phyloP scores from a whole-genome alignment of 1,140 invertebrate species.

The Orchesella cincta region DNA sequence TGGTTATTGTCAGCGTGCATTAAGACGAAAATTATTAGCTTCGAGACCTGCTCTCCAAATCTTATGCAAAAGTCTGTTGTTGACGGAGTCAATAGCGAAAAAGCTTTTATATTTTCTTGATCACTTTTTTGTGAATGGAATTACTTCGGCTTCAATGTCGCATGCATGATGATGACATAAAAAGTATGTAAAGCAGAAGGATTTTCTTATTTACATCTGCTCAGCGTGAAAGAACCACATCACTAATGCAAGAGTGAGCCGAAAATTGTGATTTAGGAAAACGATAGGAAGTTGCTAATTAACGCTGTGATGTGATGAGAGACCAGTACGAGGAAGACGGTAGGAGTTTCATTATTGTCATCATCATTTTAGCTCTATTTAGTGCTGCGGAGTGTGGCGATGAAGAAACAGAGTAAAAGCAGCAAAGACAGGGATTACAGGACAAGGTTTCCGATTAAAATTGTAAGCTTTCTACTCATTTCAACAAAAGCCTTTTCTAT shows the following conservation, averaged over 20 bases:
- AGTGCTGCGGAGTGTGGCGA: no score
- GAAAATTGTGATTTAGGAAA: slow-evolving; percentile 12
- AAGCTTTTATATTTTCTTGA: not conserved
- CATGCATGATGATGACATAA: not conserved
- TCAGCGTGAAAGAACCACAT: slow-evolving; percentile 21
- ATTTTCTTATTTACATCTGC: slow-evolving; percentile 3
- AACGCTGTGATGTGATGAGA: not conserved
- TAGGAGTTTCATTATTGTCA: no score
- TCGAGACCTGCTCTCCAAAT: not conserved
- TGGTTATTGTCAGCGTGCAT: not conserved
- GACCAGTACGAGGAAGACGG: no score
- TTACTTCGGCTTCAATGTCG: not conserved
- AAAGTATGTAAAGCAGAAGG: not conserved
- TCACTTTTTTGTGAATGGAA: not conserved
- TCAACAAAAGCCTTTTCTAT: no score
- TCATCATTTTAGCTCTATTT: no score
- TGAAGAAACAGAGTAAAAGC: no score
- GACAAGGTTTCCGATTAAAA: no score
- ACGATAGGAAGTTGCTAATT: not conserved
- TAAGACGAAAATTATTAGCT: slow-evolving; percentile 6
- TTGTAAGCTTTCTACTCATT: no score
- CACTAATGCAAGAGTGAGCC: slow-evolving; percentile 5
- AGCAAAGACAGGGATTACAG: no score
- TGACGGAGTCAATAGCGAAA: slow-evolving; percentile 12
- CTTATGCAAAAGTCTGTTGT: not conserved